A percentile compares a stretch with the other conserved stretches of the same genome.
Evolutionary conservation across 2,888 invertebrate species (phyloP).

Genomic region (Cosmorhoe ocellata): DNA sequence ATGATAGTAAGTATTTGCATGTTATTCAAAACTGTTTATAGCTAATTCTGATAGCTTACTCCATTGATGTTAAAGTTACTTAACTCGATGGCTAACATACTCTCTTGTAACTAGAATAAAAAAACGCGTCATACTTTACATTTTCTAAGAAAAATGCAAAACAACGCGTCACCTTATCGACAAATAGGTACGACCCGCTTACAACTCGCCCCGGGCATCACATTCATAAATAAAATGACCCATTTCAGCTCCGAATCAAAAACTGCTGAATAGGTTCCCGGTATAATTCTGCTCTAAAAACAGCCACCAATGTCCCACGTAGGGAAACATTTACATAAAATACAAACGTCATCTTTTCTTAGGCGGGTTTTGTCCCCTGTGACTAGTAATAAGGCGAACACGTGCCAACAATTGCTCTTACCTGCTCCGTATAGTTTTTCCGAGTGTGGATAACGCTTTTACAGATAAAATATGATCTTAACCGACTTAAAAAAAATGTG

Average conservation of each 20-base stretch:
- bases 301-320: conserved; percentile 35
- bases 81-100: background rate
- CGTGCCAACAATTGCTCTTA: conserved; percentile 50
- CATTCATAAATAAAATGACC: conserved; percentile 40
- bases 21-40: no score
- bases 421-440: conserved; percentile 37
- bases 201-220: conserved; percentile 29
- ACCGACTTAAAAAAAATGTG: no score
- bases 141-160: conserved; percentile 22
- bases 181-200: conserved; percentile 31
- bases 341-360: conserved; percentile 40
- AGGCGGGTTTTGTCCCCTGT: conserved; percentile 32
- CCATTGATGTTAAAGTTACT: background rate
- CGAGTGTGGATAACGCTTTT: conserved; percentile 22
- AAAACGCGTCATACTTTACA: conserved; percentile 2
- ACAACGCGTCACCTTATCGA: conserved; percentile 31
- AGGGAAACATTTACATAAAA: conserved; percentile 38
- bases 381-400: conserved; percentile 47
- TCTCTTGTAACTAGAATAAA: background rate
- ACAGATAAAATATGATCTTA: conserved; percentile 12
- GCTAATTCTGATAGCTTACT: no score
- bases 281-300: conserved; percentile 40
- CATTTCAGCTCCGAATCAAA: conserved; percentile 38
- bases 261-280: conserved; percentile 38
- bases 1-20: no score